These are phyloP conservation scores for Tipula unca DNA, from an alignment of 2,888 invertebrate genomes.

Conservation along the genomic window DNA sequence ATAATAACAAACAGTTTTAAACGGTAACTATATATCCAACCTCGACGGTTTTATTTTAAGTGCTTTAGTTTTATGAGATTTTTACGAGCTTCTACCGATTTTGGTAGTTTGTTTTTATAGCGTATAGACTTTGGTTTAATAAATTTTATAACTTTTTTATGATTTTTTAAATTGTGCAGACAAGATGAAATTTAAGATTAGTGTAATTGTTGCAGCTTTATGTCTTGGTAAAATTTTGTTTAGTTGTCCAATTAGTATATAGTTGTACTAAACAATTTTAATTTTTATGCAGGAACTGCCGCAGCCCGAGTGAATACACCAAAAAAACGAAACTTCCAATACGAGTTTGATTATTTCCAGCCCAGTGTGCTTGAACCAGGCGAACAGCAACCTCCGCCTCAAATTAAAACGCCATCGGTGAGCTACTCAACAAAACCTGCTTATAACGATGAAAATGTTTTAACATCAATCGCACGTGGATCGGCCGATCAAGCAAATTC, in stretches of 20 bases:
- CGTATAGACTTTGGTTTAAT: neutral
- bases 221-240: neutral
- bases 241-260: neutral
- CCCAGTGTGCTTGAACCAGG: neutral
- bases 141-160: neutral
- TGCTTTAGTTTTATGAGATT: neutral
- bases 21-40: neutral
- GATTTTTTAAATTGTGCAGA: neutral
- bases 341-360: neutral
- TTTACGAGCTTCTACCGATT: neutral
- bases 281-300: neutral
- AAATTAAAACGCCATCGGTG: neutral
- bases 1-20: neutral
- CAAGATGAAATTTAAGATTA: neutral
- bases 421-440: neutral
- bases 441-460: no score
- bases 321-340: neutral
- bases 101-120: neutral
- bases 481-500: slow-evolving; percentile 63
- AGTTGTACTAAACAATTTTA: no score
- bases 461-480: slow-evolving; percentile 55
- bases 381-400: no score
- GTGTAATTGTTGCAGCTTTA: neutral
- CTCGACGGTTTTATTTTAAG: neutral
- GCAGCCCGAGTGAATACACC: neutral